phyloP scores from a whole-genome alignment of 2,888 invertebrate genomes.

The Diloba caeruleocephala region DNA sequence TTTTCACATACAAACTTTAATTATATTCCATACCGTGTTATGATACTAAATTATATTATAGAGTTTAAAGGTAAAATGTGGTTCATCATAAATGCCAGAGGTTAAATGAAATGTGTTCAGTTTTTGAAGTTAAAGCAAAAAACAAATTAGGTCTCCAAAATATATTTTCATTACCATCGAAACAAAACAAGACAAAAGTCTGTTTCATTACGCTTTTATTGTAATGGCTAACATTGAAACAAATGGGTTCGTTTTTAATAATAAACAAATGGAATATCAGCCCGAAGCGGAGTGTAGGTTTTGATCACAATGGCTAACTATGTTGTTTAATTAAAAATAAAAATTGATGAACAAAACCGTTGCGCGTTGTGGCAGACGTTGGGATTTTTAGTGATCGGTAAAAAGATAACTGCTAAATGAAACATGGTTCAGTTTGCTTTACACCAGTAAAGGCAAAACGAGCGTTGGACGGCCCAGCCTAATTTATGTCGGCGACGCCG shows the following conservation, averaged over 20 bases:
- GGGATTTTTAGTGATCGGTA: slow-evolving; percentile 31
- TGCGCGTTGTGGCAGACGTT: not conserved
- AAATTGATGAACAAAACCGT: slow-evolving; percentile 25
- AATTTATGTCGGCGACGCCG: slow-evolving; percentile 61
- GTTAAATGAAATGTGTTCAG: slow-evolving; percentile 20
- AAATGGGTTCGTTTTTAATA: slow-evolving; percentile 28
- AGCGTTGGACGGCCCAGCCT: slow-evolving; percentile 44
- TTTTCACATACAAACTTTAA: slow-evolving; percentile 14
- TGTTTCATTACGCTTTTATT: slow-evolving; percentile 44
- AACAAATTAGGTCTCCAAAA: slow-evolving; percentile 35
- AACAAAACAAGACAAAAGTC: slow-evolving; percentile 28
- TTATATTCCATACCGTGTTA: slow-evolving; percentile 6
- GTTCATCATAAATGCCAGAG: slow-evolving; percentile 1
- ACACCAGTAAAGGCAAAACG: slow-evolving; percentile 47
- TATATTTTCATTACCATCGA: slow-evolving; percentile 35
- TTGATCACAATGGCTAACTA: slow-evolving; percentile 35
- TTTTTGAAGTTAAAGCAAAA: slow-evolving; percentile 29
- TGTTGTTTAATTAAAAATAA: slow-evolving; percentile 36
- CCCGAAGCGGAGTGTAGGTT: slow-evolving; percentile 24
- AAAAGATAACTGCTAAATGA: slow-evolving; percentile 53
- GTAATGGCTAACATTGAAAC: slow-evolving; percentile 33
- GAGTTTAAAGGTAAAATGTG: slow-evolving; percentile 20
- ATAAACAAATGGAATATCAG: slow-evolving; percentile 37
- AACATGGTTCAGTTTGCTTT: slow-evolving; percentile 53
- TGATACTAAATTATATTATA: slow-evolving; percentile 26